A percentile compares a stretch with the other conserved stretches of the same genome.
These are phyloP conservation scores for Tromatobia lineatoria DNA, from an alignment of 2,888 invertebrate genomes.

Conservation along the genomic window DNA sequence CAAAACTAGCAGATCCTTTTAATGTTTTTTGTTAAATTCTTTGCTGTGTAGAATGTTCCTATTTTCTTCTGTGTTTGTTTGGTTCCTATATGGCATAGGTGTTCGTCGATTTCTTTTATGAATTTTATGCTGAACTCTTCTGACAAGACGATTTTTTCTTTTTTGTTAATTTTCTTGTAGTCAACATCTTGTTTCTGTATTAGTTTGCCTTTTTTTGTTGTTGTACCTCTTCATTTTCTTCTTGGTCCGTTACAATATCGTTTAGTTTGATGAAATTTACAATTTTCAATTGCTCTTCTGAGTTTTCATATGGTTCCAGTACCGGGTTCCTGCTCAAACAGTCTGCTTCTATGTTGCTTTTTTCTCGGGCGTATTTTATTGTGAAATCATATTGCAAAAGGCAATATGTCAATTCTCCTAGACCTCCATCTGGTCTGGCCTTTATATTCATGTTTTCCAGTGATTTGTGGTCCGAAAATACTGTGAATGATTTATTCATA, in stretches of 20 bases:
- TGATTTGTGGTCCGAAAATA: too few relatives aligned
- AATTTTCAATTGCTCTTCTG: too few relatives aligned
- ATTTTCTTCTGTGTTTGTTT: slow-evolving; percentile 63
- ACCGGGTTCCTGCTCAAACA: too few relatives aligned
- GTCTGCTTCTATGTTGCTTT: too few relatives aligned
- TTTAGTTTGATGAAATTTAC: slow-evolving; percentile 20
- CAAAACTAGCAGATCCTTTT: slow-evolving; percentile 60
- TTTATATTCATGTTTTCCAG: too few relatives aligned
- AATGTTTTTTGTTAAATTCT: slow-evolving; percentile 66
- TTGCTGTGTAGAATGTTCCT: too few relatives aligned
- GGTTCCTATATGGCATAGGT: slow-evolving; percentile 64
- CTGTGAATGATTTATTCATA: too few relatives aligned
- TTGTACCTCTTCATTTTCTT: slow-evolving; percentile 28
- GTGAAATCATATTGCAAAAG: too few relatives aligned
- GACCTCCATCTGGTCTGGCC: too few relatives aligned
- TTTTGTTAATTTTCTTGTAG: slow-evolving; percentile 72
- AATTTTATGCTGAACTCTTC: slow-evolving; percentile 58
- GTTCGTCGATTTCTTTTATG: slow-evolving; percentile 56
- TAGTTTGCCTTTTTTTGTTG: slow-evolving; percentile 62
- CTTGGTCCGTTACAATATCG: slow-evolving; percentile 41
- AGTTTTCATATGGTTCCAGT: too few relatives aligned
- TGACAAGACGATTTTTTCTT: slow-evolving; percentile 44
- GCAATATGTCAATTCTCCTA: too few relatives aligned
- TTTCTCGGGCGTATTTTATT: too few relatives aligned
- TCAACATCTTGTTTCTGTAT: slow-evolving; percentile 73